Base-by-base conservation (phyloP, 2,797 vertebrate species). In the Propithecus perrieri region DNA sequence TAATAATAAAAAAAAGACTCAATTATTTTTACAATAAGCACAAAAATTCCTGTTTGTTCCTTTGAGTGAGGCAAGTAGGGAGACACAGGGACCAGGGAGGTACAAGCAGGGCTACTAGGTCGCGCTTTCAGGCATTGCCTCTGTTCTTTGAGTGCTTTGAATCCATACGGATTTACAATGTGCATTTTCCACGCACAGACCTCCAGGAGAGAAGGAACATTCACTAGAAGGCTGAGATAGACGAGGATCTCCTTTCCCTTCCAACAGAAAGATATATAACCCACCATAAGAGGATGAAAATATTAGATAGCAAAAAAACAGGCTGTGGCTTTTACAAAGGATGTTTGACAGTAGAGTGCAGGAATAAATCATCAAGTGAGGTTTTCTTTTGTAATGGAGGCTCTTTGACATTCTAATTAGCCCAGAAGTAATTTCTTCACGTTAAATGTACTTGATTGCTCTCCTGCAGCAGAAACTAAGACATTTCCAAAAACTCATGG, bases 341-440 rank as follows among this genome's bases (percentile, higher is more conserved):
- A 75, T 46, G 28, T 94, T 85, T 67, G 57, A 92, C 48, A 84
- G 38, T 41, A 9, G 33, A 48, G 8, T 41, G 63, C 22, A 96
- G 30, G 43, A 69, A 85, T 88, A 90, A 96, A 94, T 97, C 85
- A 90, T 50, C n/a, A 71, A 53, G 28, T 22, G 72, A 43, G 2
- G 3, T n/a, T 91, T 85, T 83, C 72, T 69, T 72, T 55, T 91
- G 11, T 67, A 94, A 38, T 65, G n/a, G 55, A 83, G 35, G 24
- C 4, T 95, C 76, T 84, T 80, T 83, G 85, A 88, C 80, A 92
- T 88, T 95, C 84, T 95, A 93, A 97, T 95, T 65, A 95, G 78
- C 81, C 50, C 35, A 80, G 71, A 65, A 86, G 20, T 87, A 76
- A 96, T 92, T 72, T 69, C n/a, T 87, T 84, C 67, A 43, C 41